These are phyloP conservation scores for Sphaerodactylus townsendi DNA, from an alignment of 2,113 vertebrate species.

Conservation along the genomic window DNA sequence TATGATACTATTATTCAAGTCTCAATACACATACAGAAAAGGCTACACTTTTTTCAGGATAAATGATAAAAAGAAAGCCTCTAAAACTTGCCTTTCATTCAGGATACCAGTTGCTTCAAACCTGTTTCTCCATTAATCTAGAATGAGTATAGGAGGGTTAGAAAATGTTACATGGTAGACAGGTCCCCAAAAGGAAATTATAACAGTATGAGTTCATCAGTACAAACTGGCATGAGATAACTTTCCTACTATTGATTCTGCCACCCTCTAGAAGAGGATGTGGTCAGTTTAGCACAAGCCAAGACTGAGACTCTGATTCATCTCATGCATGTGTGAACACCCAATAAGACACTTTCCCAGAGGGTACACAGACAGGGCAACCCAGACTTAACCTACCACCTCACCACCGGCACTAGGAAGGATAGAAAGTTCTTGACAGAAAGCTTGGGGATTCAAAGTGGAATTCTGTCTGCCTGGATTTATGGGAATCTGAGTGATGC, in stretches of 20 bases:
- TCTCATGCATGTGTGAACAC: not conserved
- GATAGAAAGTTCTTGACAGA: not conserved
- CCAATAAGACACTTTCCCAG: conserved; percentile 15
- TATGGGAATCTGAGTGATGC: not conserved
- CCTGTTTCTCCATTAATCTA: not conserved
- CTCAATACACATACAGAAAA: not conserved
- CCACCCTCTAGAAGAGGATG: conserved; percentile 22
- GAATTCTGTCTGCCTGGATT: not conserved
- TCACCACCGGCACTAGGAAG: not conserved
- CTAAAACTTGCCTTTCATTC: not conserved
- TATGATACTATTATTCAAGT: not conserved
- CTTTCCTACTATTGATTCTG: not conserved
- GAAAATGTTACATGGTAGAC: not conserved
- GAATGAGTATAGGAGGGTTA: not conserved
- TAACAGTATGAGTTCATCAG: not conserved
- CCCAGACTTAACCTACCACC: not conserved
- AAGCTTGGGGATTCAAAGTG: not conserved
- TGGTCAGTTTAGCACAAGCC: conserved; percentile 4
- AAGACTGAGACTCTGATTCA: conserved; percentile 18
- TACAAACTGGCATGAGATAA: not conserved
- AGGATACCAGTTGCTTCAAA: not conserved
- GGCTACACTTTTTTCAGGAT: not conserved
- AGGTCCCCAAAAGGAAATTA: not conserved
- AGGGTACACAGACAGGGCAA: conserved; percentile 26
- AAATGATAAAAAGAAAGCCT: not conserved